phyloP scores from a whole-genome alignment of 2,888 invertebrate genomes.

The Acleris holmiana region DNA sequence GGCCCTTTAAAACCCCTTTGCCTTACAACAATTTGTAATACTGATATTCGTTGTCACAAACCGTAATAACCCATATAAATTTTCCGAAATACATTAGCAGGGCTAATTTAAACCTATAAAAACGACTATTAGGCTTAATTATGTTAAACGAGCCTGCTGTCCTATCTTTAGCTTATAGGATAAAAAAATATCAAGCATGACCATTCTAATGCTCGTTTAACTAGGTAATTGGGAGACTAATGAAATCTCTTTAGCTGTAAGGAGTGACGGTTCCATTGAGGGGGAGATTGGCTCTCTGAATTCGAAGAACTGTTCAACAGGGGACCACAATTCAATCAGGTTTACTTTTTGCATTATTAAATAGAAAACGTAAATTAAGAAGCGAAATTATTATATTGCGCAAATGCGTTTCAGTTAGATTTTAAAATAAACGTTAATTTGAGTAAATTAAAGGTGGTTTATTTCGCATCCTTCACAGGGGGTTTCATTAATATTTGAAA shows the following conservation, averaged over 20 bases:
- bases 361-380: not conserved
- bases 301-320: no score
- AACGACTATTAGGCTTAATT: conserved; percentile 19
- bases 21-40: no score
- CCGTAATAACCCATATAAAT: conserved; percentile 21
- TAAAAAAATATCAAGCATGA: not conserved
- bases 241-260: no score
- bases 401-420: no score
- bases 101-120: conserved; percentile 16
- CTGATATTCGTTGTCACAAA: not conserved
- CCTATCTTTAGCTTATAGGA: conserved; percentile 3
- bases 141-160: not conserved
- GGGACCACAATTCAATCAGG: no score
- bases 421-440: conserved; percentile 3
- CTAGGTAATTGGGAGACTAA: not conserved
- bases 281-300: no score
- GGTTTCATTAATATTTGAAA: conserved; percentile 61
- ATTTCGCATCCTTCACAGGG: conserved; percentile 56
- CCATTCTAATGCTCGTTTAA: not conserved
- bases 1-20: not conserved
- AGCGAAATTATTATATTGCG: conserved; percentile 3
- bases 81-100: conserved; percentile 13
- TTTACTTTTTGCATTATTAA: no score
- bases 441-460: conserved; percentile 18
- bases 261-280: no score